Evolutionary conservation across 2,888 invertebrate genomes (phyloP), one percentile per base, ranked within the genome.

Genomic region (Nomada hirtipes): DNA sequence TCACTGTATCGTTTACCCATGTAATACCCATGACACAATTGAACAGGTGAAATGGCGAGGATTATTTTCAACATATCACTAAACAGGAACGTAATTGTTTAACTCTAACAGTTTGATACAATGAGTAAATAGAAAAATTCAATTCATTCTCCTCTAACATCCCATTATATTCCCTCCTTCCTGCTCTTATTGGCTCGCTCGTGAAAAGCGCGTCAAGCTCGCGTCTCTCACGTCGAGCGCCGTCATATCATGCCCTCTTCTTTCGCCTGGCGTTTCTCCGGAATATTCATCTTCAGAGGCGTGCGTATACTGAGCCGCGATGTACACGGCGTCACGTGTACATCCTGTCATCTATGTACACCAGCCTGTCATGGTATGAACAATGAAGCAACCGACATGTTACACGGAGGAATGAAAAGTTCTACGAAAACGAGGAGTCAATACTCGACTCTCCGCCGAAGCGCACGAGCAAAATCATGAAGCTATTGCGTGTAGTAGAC

Each of bases 221-320:
- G 73, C 68, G 70, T 76, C 82, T 57, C 71, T 63, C 26, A 53
- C 57, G 76, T 76, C 76, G 72, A 73, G 72, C 68, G 74, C 70
- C 69, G 80, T 80, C 80, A 64, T 73, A 83, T 73, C 73, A 44
- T 53, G 61, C 63, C 44, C 69, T 60, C 81, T 70, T 74, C 81
- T 60, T 73, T 64, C 69, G 36, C 53, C 23, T n/a, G 20, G 9
- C 42, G 29, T 50, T 57, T 9, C 80, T 44, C n/a, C 55, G 36
- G 71, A 77, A 83, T 83, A 85, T 85, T 84, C 80, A 82, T 83
- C 80, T 82, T 76, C 79, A 11, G 60, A 53, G 57, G 18, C 44
- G 70, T 67, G 60, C 20, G 70, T 75, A 79, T 15, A 60, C 26
- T 60, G 65, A 20, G 60, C 63, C 47, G 53, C 26, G 59, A 42